These are phyloP conservation scores for Bombus ignitus DNA, from an alignment of 1,140 invertebrate species.

Conservation along the genomic window DNA sequence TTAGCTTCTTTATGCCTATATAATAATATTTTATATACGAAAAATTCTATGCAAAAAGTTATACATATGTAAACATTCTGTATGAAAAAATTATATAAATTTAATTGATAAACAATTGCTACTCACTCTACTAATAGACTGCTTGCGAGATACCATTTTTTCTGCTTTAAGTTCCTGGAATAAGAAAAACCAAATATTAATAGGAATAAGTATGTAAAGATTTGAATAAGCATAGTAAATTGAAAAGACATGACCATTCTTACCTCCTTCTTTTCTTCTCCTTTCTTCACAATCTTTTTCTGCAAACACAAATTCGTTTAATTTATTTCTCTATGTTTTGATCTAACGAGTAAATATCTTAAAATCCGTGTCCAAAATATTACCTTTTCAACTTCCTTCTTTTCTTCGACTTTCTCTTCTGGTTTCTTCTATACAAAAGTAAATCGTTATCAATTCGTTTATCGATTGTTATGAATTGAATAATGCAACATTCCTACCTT, in stretches of 20 bases:
- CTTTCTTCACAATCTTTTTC: conserved; percentile 67
- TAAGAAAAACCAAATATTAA: conserved; percentile 24
- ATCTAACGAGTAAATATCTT: neutral
- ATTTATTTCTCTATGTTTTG: neutral
- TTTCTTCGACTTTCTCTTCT: conserved; percentile 73
- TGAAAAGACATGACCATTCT: neutral
- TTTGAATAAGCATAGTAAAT: neutral
- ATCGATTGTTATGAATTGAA: neutral
- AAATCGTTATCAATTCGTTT: neutral
- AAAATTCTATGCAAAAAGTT: neutral
- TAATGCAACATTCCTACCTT: neutral
- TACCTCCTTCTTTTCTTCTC: conserved; percentile 73
- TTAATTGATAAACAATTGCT: neutral
- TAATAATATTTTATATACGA: neutral
- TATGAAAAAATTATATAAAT: too few relatives aligned
- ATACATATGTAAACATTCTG: too few relatives aligned
- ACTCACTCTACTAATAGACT: conserved; percentile 75
- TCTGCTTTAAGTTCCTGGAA: conserved; percentile 73
- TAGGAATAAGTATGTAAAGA: neutral
- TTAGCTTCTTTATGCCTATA: neutral
- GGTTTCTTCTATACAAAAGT: conserved; percentile 72
- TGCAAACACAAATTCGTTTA: conserved; percentile 11
- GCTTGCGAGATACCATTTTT: conserved; percentile 73
- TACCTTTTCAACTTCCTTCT: conserved; percentile 77
- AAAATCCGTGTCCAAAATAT: neutral